These are phyloP conservation scores for Tolmerus cingulatus DNA, from an alignment of 2,888 invertebrate species.

Conservation along the genomic window DNA sequence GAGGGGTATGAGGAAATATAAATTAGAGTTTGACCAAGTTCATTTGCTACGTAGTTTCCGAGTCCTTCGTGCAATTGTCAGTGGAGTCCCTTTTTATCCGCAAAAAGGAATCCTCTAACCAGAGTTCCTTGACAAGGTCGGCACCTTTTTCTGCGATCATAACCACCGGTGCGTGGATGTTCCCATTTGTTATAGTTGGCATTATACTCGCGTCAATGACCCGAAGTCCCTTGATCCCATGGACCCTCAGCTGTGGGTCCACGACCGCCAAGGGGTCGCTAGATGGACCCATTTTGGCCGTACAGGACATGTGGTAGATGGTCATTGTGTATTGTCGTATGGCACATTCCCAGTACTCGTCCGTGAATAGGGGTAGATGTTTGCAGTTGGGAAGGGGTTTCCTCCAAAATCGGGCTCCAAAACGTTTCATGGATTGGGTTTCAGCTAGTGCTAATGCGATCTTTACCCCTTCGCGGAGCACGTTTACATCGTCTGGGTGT, in stretches of 20 bases:
- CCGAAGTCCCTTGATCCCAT: slow-evolving; percentile 79
- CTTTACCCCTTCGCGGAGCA: slow-evolving; percentile 86
- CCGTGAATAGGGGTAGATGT: slow-evolving; percentile 77
- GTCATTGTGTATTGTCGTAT: slow-evolving; percentile 87
- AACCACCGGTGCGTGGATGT: slow-evolving; percentile 85
- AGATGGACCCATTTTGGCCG: slow-evolving; percentile 84
- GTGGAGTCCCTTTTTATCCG: slow-evolving; percentile 39
- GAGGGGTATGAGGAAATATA: not conserved
- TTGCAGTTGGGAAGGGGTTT: slow-evolving; percentile 83
- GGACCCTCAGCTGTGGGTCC: slow-evolving; percentile 77
- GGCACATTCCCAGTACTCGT: slow-evolving; percentile 87
- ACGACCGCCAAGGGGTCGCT: slow-evolving; percentile 82
- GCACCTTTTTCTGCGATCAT: slow-evolving; percentile 90
- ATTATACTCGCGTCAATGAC: slow-evolving; percentile 90
- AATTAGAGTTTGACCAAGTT: not conserved
- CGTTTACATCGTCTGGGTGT: slow-evolving; percentile 83
- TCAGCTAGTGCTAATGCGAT: slow-evolving; percentile 82
- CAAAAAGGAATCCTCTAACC: slow-evolving; percentile 63
- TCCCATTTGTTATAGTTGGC: slow-evolving; percentile 86
- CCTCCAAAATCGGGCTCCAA: slow-evolving; percentile 79
- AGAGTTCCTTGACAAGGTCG: slow-evolving; percentile 79
- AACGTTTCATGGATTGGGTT: slow-evolving; percentile 78
- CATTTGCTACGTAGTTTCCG: not conserved
- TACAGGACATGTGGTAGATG: slow-evolving; percentile 85
- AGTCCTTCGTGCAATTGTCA: not conserved